phyloP scores from a whole-genome alignment of 2,888 invertebrate species.

The Yponomeuta cagnagella region DNA sequence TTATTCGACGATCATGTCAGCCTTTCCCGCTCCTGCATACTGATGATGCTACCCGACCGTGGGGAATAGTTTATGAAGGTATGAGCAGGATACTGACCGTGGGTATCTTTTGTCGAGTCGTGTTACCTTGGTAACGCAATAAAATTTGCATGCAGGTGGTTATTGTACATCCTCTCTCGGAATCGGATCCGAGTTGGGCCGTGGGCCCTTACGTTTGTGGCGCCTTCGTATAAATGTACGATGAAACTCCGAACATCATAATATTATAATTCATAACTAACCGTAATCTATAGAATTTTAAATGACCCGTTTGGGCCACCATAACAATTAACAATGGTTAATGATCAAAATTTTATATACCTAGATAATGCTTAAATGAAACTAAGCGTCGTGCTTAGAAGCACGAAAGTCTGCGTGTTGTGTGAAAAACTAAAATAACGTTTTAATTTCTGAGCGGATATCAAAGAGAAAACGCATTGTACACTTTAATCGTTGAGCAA shows the following conservation, averaged over 20 bases:
- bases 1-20: conserved; percentile 43
- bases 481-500: neutral
- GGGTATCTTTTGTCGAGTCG: conserved; percentile 36
- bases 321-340: too few species aligned
- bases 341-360: too few species aligned
- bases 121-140: conserved; percentile 41
- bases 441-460: neutral
- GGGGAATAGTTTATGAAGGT: conserved; percentile 22
- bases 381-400: too few species aligned
- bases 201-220: too few species aligned
- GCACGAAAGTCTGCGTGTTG: too few species aligned
- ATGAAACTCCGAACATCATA: too few species aligned
- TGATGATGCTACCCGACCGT: conserved; percentile 42
- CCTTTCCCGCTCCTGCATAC: conserved; percentile 48
- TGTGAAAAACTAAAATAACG: neutral
- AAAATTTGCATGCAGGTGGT: conserved; percentile 58
- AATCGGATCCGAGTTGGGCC: neutral
- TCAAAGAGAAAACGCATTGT: conserved; percentile 1
- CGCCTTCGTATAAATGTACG: too few species aligned
- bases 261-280: too few species aligned
- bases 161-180: conserved; percentile 41
- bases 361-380: too few species aligned
- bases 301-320: too few species aligned
- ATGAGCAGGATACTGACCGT: conserved; percentile 22
- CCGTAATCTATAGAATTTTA: too few species aligned